phyloP scores from a whole-genome alignment of 2,113 vertebrate species.

The Xyliphius kryptos region DNA sequence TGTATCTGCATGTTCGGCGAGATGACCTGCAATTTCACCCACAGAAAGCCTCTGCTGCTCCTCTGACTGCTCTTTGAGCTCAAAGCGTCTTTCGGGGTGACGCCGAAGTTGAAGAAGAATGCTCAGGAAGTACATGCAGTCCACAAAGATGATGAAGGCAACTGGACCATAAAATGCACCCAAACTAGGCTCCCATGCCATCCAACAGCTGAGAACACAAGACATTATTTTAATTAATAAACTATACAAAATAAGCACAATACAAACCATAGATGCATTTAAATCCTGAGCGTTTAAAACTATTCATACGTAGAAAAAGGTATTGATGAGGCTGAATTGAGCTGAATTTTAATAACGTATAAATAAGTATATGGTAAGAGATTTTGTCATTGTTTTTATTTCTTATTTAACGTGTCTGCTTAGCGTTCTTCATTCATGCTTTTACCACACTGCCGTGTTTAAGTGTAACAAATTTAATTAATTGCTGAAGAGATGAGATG shows the following conservation, averaged over 20 bases:
- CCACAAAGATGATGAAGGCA: conserved; percentile 87
- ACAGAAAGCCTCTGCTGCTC: conserved; percentile 80
- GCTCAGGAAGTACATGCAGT: conserved; percentile 96
- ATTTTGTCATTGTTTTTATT: not conserved
- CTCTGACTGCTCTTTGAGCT: conserved; percentile 82
- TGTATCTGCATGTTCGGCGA: conserved; percentile 44
- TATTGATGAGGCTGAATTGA: too few relatives aligned
- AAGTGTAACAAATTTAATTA: conserved; percentile 53
- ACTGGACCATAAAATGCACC: conserved; percentile 93
- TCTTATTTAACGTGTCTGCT: conserved; percentile 3
- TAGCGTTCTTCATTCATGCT: not conserved
- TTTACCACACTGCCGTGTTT: conserved; percentile 23
- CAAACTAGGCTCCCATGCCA: conserved; percentile 95
- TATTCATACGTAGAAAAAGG: too few relatives aligned
- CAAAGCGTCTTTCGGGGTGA: conserved; percentile 88
- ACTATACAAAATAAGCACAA: too few relatives aligned
- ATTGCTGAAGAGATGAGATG: too few relatives aligned
- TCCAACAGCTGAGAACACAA: conserved; percentile 82
- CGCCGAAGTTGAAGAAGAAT: conserved; percentile 88
- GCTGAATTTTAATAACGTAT: too few relatives aligned
- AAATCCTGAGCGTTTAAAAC: too few relatives aligned
- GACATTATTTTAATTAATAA: not conserved
- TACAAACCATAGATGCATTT: too few relatives aligned
- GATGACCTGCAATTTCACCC: conserved; percentile 10
- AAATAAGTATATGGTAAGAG: too few relatives aligned